These are phyloP conservation scores for Amaurobius ferox DNA, from an alignment of 2,888 invertebrate genomes.

Conservation along the genomic window DNA sequence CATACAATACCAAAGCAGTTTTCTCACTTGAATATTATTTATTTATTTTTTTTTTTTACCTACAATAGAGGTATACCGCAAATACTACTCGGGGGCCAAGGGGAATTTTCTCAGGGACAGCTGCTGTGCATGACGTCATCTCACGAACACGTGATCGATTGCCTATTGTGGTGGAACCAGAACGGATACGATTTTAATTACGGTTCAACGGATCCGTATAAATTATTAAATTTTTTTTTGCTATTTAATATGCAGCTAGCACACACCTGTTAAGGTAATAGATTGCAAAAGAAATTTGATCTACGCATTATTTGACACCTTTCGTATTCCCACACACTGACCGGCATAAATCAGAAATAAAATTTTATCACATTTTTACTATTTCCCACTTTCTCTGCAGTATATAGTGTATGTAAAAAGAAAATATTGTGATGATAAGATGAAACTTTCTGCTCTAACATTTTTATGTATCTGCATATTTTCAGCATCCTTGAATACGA, in stretches of 20 bases:
- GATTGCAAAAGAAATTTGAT: background rate
- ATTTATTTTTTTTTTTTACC: background rate
- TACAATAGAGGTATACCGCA: background rate
- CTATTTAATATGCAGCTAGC: slow-evolving; percentile 12
- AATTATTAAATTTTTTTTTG: slow-evolving; percentile 48
- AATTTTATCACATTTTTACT: no score
- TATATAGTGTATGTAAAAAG: no score
- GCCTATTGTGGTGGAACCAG: slow-evolving; percentile 44
- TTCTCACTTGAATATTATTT: background rate
- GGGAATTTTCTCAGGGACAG: slow-evolving; percentile 53
- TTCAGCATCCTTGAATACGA: no score
- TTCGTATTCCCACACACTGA: background rate
- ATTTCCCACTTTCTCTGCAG: no score
- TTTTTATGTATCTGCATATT: no score
- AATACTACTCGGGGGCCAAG: slow-evolving; percentile 12
- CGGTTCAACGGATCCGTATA: slow-evolving; percentile 21
- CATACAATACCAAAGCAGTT: background rate
- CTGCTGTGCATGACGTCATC: slow-evolving; percentile 61
- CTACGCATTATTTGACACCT: no score
- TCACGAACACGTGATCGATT: slow-evolving; percentile 65
- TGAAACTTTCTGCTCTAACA: no score
- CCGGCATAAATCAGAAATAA: no score
- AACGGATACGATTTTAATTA: slow-evolving; percentile 69
- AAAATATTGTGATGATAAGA: no score
- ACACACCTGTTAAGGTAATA: slow-evolving; percentile 1